Conservation (phyloP, 2,797 vertebrate species). For the Bradypodion pumilum region DNA sequence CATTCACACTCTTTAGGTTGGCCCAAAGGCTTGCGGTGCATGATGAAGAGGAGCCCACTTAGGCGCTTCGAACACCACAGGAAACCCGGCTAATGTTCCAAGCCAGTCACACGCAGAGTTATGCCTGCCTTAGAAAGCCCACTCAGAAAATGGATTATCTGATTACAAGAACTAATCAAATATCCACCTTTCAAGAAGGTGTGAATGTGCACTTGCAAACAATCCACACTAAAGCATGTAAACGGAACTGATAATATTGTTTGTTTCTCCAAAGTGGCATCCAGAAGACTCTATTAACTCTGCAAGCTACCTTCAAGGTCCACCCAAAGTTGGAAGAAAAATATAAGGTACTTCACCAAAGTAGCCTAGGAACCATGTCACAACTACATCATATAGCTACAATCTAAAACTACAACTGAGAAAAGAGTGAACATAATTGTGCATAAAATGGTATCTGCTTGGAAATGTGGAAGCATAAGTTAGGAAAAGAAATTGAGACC, state of each 20-base stretch:
- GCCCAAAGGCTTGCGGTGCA: constrained; percentile 60
- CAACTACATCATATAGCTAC: too few relatives aligned
- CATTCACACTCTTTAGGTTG: constrained; percentile 76
- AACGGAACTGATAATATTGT: constrained; percentile 12
- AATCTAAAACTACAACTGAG: background rate
- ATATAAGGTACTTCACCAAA: too few relatives aligned
- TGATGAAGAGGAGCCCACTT: constrained; percentile 44
- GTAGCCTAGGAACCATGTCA: too few relatives aligned
- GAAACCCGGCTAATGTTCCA: fast-evolving
- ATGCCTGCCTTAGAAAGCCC: constrained; percentile 16
- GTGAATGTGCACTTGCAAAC: background rate
- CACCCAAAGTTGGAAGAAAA: background rate
- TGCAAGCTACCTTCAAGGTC: background rate
- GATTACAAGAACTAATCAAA: constrained; percentile 47
- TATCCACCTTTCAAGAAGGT: background rate
- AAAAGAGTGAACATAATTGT: background rate
- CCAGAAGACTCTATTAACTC: background rate
- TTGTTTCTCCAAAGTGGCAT: background rate
- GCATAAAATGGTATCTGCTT: background rate
- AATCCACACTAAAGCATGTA: background rate
- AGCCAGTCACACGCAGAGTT: background rate
- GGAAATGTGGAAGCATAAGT: background rate
- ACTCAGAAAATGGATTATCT: constrained; percentile 29
- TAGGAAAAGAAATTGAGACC: background rate
- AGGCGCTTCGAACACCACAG: constrained; percentile 35